Conservation (phyloP, 2,888 invertebrate species). For the Antheraea assamensis region DNA sequence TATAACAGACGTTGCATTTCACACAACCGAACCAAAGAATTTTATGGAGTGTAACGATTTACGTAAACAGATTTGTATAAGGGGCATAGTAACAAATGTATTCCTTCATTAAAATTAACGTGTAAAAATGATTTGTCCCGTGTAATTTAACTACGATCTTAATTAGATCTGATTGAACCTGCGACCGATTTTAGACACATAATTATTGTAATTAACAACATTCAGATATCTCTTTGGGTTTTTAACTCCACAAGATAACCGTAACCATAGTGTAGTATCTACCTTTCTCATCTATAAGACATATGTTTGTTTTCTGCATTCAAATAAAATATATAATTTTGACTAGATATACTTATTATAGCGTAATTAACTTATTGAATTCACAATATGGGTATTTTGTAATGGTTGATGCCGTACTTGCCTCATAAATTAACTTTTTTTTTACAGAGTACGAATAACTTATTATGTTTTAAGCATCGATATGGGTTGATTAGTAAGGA, state of each 20-base stretch:
- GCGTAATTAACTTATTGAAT: neutral
- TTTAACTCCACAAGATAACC: neutral
- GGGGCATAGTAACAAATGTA: neutral
- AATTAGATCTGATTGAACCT: neutral
- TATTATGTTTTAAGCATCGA: neutral
- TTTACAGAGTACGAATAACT: neutral
- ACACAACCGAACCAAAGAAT: neutral
- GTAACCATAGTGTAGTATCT: neutral
- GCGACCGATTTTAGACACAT: neutral
- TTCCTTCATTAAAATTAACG: neutral
- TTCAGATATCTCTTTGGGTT: neutral
- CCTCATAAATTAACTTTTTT: neutral
- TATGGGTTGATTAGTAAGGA: too few relatives aligned
- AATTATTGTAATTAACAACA: neutral
- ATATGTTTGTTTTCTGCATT: neutral
- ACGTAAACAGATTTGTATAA: neutral
- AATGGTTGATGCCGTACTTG: neutral
- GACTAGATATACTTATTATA: neutral
- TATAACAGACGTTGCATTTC: neutral
- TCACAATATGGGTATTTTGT: neutral
- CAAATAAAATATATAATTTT: neutral
- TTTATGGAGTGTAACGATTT: neutral
- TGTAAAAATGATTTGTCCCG: neutral
- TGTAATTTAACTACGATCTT: neutral
- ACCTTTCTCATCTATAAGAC: neutral